Base-by-base conservation (phyloP, 2,888 invertebrate genomes). In the Listrodromus nycthemerus region DNA sequence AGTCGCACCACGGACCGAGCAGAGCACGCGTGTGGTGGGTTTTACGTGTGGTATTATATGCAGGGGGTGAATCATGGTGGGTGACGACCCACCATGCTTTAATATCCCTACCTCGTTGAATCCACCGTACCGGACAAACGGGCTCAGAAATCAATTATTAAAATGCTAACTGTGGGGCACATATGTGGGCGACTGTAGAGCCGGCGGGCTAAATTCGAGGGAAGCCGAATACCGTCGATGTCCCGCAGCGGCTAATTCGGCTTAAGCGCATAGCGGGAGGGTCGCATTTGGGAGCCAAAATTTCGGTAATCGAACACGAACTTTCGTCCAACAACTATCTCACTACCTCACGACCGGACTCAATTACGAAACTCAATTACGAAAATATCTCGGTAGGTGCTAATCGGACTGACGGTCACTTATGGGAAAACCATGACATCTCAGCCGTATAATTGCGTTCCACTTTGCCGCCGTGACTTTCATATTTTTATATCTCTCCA, bases 81-180 rank as follows among this genome's bases (percentile, higher is more conserved):
- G 66, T 63, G 70, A 66, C 65, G 71, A 41, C 7, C 61, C 71
- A 7, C 33, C 52, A 67, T 41, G 48, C 2, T 73, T 63, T 55
- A 37, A 21, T 37, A 37, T 7, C 13, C 24, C 63, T 13, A 65
- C 66, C 58, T n/a, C 61, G 71, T 45, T 10, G 7, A 19, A n/a
- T 45, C 41, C 13, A 30, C 27, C 27, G n/a, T 5, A n/a, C 61
- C 27, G 13, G 52, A 52, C 19, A 61, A 76, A 61, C 27, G 30
- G 71, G 52, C 73, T 83, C 58, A 76, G 52, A n/a, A 80, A 83
- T 84, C 67, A 84, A 77, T 84, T 80, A 80, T 84, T 77, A 74
- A 80, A 69, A 70, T 74, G 61, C 45, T 48, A 45, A 3, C 37
- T 24, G 8, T 33, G 58, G 27, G 37, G 19, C 16, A 10, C 30